Conservation (phyloP, 2,888 invertebrate genomes). For the Diloba caeruleocephala region DNA sequence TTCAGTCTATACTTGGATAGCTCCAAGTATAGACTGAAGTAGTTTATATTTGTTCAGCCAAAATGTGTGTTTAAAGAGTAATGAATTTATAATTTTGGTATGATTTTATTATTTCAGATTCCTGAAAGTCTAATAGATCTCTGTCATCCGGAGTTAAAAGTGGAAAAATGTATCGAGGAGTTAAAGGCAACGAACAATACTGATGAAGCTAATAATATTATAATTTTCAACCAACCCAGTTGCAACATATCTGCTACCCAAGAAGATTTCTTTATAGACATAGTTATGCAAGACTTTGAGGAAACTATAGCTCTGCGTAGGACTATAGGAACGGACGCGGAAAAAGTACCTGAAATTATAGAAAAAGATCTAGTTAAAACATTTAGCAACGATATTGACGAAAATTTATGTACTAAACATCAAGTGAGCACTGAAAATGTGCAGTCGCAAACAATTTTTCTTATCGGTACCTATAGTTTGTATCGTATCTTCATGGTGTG, state of each 20-base stretch:
- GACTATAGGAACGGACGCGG: slow-evolving; percentile 70
- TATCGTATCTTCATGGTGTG: not conserved
- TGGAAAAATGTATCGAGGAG: slow-evolving; percentile 24
- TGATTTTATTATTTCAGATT: slow-evolving; percentile 66
- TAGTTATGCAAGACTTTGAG: slow-evolving; percentile 67
- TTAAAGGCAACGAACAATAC: slow-evolving; percentile 1
- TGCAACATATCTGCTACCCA: slow-evolving; percentile 64
- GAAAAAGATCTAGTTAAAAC: slow-evolving; percentile 37
- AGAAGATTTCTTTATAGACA: slow-evolving; percentile 69
- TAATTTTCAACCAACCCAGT: slow-evolving; percentile 18
- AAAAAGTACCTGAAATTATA: slow-evolving; percentile 43
- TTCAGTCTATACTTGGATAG: too few species aligned
- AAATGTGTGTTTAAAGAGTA: too few species aligned
- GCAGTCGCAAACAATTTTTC: slow-evolving; percentile 74
- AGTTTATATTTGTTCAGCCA: too few species aligned
- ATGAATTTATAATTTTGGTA: too few species aligned
- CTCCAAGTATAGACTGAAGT: too few species aligned
- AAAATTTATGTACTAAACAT: slow-evolving; percentile 57
- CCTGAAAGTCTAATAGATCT: slow-evolving; percentile 71
- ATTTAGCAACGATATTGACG: slow-evolving; percentile 61
- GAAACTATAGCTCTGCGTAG: slow-evolving; percentile 72
- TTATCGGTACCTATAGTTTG: slow-evolving; percentile 68
- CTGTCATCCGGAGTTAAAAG: slow-evolving; percentile 62
- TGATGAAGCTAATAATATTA: slow-evolving; percentile 3
- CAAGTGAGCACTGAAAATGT: slow-evolving; percentile 61